These are phyloP conservation scores for Brenthis daphne DNA, from an alignment of 2,888 invertebrate genomes.

Conservation along the genomic window DNA sequence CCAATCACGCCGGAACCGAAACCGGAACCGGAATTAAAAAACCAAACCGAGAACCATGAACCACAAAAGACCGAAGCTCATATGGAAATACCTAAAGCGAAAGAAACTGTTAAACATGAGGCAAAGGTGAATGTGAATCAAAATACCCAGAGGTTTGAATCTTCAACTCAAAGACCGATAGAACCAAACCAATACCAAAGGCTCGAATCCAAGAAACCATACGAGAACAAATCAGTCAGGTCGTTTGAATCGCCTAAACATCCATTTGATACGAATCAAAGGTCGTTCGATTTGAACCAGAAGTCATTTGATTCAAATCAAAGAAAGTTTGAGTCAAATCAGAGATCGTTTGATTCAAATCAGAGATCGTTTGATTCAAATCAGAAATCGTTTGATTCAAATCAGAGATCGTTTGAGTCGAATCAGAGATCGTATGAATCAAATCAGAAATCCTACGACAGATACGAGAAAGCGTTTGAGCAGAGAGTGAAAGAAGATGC, in stretches of 20 bases:
- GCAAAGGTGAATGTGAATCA: neutral
- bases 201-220: too few relatives aligned
- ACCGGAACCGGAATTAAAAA: slow-evolving; percentile 27
- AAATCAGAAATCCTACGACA: slow-evolving; percentile 41
- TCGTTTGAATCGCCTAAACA: neutral
- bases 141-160: slow-evolving; percentile 28
- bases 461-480: slow-evolving; percentile 42
- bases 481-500: slow-evolving; percentile 37
- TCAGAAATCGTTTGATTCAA: slow-evolving; percentile 39
- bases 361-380: neutral
- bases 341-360: neutral
- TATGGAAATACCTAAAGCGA: neutral
- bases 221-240: neutral
- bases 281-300: slow-evolving; percentile 5
- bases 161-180: neutral
- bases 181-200: neutral
- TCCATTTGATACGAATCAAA: slow-evolving; percentile 11
- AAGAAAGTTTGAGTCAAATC: neutral
- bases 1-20: slow-evolving; percentile 32
- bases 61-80: neutral
- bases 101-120: slow-evolving; percentile 2
- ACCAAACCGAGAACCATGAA: slow-evolving; percentile 5
- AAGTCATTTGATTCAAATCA: neutral
- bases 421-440: slow-evolving; percentile 34
- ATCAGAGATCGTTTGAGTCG: slow-evolving; percentile 46